phyloP scores from a whole-genome alignment of 1,140 invertebrate species.

The Xylocopa sonorina region DNA sequence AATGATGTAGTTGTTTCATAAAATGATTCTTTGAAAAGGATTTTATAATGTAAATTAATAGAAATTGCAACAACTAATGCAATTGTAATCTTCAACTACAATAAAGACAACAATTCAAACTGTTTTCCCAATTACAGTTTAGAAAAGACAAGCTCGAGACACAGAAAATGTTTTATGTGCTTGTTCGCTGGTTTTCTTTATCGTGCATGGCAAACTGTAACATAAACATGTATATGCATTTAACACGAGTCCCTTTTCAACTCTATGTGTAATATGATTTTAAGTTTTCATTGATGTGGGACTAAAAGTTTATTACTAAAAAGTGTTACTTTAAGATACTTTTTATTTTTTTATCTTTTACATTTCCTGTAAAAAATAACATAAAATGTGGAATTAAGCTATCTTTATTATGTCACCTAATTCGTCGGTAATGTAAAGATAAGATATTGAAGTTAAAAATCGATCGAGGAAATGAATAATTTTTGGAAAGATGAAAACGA shows the following conservation, averaged over 20 bases:
- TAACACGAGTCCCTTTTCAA: not conserved
- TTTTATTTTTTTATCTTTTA: constrained; percentile 1
- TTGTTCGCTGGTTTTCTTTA: not conserved
- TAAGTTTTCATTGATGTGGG: not conserved
- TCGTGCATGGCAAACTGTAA: not conserved
- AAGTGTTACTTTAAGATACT: not conserved
- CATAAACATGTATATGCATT: not conserved
- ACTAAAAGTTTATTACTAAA: not conserved
- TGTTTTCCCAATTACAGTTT: not conserved
- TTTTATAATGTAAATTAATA: constrained; percentile 1
- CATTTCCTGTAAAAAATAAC: not conserved
- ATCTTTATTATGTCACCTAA: not conserved
- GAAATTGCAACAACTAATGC: not conserved
- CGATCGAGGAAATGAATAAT: not conserved
- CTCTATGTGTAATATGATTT: not conserved
- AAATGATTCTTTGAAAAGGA: not conserved
- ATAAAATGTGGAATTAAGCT: not conserved
- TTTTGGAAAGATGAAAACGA: not conserved
- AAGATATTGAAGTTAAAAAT: not conserved
- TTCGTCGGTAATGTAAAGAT: not conserved
- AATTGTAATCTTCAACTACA: constrained; percentile 12
- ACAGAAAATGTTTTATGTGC: not conserved
- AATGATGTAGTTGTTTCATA: not conserved
- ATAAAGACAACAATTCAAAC: constrained; percentile 1
- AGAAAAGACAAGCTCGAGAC: not conserved